Base-by-base conservation (phyloP, 2,797 vertebrate species). In the Rallus crepitans region DNA sequence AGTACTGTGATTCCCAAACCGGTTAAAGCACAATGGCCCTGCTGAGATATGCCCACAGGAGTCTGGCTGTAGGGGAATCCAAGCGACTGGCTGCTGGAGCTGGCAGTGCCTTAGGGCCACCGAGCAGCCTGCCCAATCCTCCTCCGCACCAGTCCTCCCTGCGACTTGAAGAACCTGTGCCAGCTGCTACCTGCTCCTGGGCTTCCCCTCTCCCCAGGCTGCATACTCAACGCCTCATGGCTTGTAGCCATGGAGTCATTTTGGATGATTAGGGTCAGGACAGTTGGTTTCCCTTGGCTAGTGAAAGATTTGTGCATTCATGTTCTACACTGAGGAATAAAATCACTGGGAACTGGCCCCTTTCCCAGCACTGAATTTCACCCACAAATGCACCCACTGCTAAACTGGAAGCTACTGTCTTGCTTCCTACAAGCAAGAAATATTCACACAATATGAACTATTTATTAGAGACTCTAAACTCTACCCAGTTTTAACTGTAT, bases 361-460 rank as follows among this genome's bases (percentile, higher is more conserved):
- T 66, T 97, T 89, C 95, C 89, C 93, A 94, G 94, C 40, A 73
- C 81, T 82, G 87, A 94, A 92, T 97, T 93, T 94, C 92, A 96
- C 83, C 72, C 94, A 90, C 57, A 95, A 93, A 87, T 56, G 89
- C 85, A 88, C 90, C 72, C 75, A 72, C 93, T 93, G 88, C 89
- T 92, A 91, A 93, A 93, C 76, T 76, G 52, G 75, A 57, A 90
- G 80, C 75, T 89, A 77, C 81, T 57, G 75, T 84, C 87, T 90
- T 61, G 60, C 95, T 87, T 95, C 91, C 87, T 82, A 76, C 87
- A 55, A 86, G 85, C 80, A 53, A 94, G 82, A 85, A 94, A 53
- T 79, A 84, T 45, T 94, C 9, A 3, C 56, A 70, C 61, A 81
- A 85, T 72, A 72, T 48, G 33, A 77, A 78, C 60, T 72, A 56